phyloP scores from a whole-genome alignment of 2,113 vertebrate genomes.

The Plestiodon gilberti region DNA sequence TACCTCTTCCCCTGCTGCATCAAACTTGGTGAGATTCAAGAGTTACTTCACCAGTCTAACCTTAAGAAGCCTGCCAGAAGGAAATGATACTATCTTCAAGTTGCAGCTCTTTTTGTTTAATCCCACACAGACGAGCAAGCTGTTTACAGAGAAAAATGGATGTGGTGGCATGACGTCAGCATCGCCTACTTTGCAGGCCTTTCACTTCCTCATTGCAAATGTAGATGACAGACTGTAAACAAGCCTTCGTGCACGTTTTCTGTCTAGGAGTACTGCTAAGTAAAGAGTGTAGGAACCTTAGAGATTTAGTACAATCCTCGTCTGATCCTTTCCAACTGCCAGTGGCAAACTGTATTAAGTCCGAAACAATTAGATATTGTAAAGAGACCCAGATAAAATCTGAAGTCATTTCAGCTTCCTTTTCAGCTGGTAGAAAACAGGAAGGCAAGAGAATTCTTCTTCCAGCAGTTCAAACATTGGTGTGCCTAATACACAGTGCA shows the following conservation, averaged over 20 bases:
- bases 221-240: constrained; percentile 25
- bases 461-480: not conserved
- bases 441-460: constrained; percentile 27
- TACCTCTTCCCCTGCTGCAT: not conserved
- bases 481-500: not conserved
- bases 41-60: constrained; percentile 10
- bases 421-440: constrained; percentile 25
- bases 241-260: constrained; percentile 25
- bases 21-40: not conserved
- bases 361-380: not conserved
- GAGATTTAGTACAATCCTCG: rapidly evolving
- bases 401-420: constrained; percentile 6
- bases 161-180: not conserved
- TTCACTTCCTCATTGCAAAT: constrained; percentile 29
- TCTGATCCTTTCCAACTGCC: constrained; percentile 25
- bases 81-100: not conserved
- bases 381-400: constrained; percentile 18
- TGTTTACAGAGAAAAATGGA: constrained; percentile 20
- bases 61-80: constrained; percentile 27
- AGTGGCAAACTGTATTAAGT: constrained; percentile 8
- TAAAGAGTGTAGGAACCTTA: not conserved
- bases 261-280: constrained; percentile 15
- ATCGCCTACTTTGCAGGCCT: not conserved
- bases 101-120: constrained; percentile 1
- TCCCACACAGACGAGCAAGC: constrained; percentile 7